Percentiles rank a stretch among this genome's conserved stretches.
phyloP scores from a whole-genome alignment of 2,113 vertebrate species.

The Pomatostomus ruficeps region DNA sequence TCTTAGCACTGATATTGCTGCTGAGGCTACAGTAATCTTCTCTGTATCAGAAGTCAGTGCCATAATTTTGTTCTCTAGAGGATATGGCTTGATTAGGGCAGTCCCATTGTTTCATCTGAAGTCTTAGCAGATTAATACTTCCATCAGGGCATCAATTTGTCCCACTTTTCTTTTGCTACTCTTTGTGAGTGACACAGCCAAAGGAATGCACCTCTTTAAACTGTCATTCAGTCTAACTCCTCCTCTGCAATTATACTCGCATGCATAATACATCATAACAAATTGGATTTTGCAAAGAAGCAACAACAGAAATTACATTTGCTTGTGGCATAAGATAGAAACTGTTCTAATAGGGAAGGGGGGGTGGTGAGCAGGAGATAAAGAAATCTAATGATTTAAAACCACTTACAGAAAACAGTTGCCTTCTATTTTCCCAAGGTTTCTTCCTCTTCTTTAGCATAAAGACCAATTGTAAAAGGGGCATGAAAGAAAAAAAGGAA shows the following conservation, averaged over 20 bases:
- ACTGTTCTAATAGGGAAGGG: not conserved
- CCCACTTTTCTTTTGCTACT: conserved; percentile 47
- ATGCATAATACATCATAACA: conserved; percentile 71
- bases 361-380: not conserved
- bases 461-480: not conserved
- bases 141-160: conserved; percentile 49
- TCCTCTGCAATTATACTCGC: conserved; percentile 66
- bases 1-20: not conserved
- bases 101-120: conserved; percentile 49
- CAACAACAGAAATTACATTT: conserved; percentile 55
- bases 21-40: not conserved
- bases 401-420: not conserved
- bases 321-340: conserved; percentile 44
- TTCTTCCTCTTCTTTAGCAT: not conserved
- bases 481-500: conserved; percentile 20
- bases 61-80: not conserved
- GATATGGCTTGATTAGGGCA: conserved; percentile 8
- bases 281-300: conserved; percentile 62
- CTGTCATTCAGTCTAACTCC: conserved; percentile 61
- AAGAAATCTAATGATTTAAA: conserved; percentile 47
- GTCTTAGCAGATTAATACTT: conserved; percentile 51
- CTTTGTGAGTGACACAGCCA: conserved; percentile 49
- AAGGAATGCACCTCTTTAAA: conserved; percentile 58
- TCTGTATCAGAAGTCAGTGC: not conserved
- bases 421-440: not conserved